Base-by-base conservation (phyloP, 2,888 invertebrate species). In the Ferrisia virgata region DNA sequence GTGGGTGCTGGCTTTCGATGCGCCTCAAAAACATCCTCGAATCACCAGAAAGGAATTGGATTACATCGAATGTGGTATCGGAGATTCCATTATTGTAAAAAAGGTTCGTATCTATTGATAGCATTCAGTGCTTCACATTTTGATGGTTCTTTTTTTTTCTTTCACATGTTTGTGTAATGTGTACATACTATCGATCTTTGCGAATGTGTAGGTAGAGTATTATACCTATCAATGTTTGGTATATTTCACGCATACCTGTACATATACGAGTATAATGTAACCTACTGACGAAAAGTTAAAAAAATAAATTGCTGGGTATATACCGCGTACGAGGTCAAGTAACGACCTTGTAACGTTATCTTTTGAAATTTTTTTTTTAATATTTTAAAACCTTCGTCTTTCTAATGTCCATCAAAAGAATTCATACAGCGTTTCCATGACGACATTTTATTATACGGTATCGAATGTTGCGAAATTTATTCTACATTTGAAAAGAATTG, bases 1-100 rank as follows among this genome's bases (percentile, higher is more conserved):
- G 93, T 93, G 92, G 87, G 89, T 92, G 85, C 88, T 93, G 86
- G 93, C 93, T 11, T 93, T 91, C 87, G 93, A 93, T 87, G 92
- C 92, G 81, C 93, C 93, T 0, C 91, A 91, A 85, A 89, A 90
- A 79, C 93, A 93, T 90, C 93, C 93, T 2, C 89, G 93, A 85
- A 93, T 93, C 87, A 91, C 92, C 2, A 88, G 90, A 72, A 89
- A 91, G 85, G 93, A 93, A 88, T 90, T 92, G 53, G 91, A 91
- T 85, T 93, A 93, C 87, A 93, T 93, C 87, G 91, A 93, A 87
- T 90, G 90, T 85, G 92, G 92, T 87, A 90, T 92, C n/a, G 87
- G 86, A 53, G 88, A 89, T 87, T 89, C 92, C 88, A 89, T 91
- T 87, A 87, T 91, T 87, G 89, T 91, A 87, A 87, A 88, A 87